A percentile compares a stretch with the other conserved stretches of the same genome.
phyloP scores from a whole-genome alignment of 92 coral and sea anemone genomes.

The Actinostola sp. region DNA sequence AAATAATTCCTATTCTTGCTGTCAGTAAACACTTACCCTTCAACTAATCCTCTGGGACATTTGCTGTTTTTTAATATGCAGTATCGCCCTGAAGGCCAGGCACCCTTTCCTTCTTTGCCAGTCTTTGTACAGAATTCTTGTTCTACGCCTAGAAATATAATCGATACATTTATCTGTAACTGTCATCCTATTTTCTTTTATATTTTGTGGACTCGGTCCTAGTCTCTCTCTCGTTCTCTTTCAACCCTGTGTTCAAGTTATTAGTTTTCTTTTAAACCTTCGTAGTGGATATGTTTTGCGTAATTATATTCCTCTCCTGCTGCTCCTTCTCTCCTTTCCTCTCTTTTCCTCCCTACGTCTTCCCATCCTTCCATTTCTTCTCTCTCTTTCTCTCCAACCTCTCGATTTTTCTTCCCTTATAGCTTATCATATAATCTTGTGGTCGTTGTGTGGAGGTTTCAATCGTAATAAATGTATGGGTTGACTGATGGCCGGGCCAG shows the following conservation, averaged over 20 bases:
- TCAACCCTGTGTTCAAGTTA: too few relatives aligned
- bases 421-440: too few relatives aligned
- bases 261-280: too few relatives aligned
- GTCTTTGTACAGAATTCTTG: conserved; percentile 88
- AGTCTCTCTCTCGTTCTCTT: conserved; percentile 6
- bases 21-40: conserved; percentile 63
- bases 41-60: conserved; percentile 75
- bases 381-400: too few relatives aligned
- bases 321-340: not conserved
- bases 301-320: not conserved
- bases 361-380: conserved; percentile 1
- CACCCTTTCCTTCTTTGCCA: conserved; percentile 46
- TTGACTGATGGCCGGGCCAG: too few relatives aligned
- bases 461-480: too few relatives aligned
- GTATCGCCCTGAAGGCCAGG: conserved; percentile 80
- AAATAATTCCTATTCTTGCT: too few relatives aligned
- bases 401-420: too few relatives aligned
- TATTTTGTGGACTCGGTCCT: not conserved
- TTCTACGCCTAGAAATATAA: conserved; percentile 65
- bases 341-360: not conserved
- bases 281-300: too few relatives aligned
- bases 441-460: too few relatives aligned
- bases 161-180: not conserved
- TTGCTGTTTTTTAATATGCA: conserved; percentile 65
- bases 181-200: too few relatives aligned